Base-by-base conservation (phyloP, 53 echinoderm and acorn worm species). In the Patiria pectinifera region DNA sequence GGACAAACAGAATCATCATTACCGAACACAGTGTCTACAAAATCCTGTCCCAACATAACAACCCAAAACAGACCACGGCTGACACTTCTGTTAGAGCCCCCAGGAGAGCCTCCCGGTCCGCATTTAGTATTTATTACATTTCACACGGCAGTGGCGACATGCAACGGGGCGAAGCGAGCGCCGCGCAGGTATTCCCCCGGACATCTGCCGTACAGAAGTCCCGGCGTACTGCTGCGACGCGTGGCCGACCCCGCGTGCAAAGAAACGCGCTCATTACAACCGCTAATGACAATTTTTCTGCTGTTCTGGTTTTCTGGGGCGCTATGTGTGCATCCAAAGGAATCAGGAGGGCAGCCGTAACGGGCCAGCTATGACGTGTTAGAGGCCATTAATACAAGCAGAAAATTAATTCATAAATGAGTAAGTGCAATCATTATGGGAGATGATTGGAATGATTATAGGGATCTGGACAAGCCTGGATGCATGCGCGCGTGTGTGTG, bases 401-500 rank as follows among this genome's bases (percentile, higher is more conserved):
- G 88, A 88, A 88, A 88, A 88, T 88, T 77, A 88, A 88, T 88
- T 88, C 88, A 88, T 88, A 78, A 88, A 88, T 88, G 88, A 88
- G 26, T 88, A 78, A 88, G 49, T 58, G 88, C 61, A 60, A 77
- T 88, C 88, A 88, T 88, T 77, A 88, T n/a, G 18, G 77, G 25
- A 61, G 77, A 88, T 88, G 59, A 88, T n/a, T 9, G 77, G 49
- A 78, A 78, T 88, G 45, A 88, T 88, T 78, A 77, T 18, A 77
- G 3, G 13, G 66, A 53, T 18, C 3, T 35, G 19, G 26, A 60
- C 88, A 88, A 88, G 88, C 78, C 88, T 88, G 78, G 14, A 12
- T 18, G 80, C 76, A 66, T 24, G 24, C 19, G 74, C 21, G 74
- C 19, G 70, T 21, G 9, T 35, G 6, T 77, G 60, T 25, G 19